phyloP scores from a whole-genome alignment of 2,113 vertebrate species.

The Centrocercus urophasianus region DNA sequence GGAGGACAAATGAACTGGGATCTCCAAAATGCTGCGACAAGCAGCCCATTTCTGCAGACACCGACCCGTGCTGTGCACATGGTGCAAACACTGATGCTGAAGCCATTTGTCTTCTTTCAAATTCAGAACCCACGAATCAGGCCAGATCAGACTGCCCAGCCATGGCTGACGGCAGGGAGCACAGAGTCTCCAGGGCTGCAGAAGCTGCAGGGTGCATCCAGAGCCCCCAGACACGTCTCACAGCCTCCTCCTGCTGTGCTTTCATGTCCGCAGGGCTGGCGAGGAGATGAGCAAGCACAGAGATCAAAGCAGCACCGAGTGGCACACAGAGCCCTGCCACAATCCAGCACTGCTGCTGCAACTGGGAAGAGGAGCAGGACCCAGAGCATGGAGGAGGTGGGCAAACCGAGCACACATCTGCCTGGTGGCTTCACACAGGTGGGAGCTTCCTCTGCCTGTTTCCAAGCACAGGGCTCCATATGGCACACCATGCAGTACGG shows the following conservation, averaged over 20 bases:
- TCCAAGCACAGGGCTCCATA: not conserved
- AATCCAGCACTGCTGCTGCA: not conserved
- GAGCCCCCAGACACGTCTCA: fast-evolving
- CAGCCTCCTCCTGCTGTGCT: not conserved
- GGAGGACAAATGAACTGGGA: not conserved
- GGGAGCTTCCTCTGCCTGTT: fast-evolving
- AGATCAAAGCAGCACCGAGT: fast-evolving
- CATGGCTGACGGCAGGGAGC: not conserved
- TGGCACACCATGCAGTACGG: not conserved
- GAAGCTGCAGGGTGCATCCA: not conserved
- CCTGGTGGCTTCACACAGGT: not conserved
- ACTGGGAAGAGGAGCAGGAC: not conserved
- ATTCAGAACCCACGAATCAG: not conserved
- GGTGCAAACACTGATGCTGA: fast-evolving
- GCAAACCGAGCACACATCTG: not conserved
- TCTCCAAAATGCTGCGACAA: not conserved
- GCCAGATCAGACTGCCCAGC: fast-evolving
- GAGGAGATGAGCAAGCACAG: not conserved
- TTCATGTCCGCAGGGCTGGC: not conserved
- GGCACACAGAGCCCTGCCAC: not conserved
- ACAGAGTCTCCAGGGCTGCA: not conserved
- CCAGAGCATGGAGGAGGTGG: not conserved
- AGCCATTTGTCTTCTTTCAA: not conserved
- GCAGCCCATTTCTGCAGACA: not conserved
- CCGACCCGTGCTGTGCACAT: fast-evolving